Percentiles rank a stretch among this genome's conserved stretches.
Conservation (phyloP, 2,797 vertebrate genomes). For the Chelonia mydas region DNA sequence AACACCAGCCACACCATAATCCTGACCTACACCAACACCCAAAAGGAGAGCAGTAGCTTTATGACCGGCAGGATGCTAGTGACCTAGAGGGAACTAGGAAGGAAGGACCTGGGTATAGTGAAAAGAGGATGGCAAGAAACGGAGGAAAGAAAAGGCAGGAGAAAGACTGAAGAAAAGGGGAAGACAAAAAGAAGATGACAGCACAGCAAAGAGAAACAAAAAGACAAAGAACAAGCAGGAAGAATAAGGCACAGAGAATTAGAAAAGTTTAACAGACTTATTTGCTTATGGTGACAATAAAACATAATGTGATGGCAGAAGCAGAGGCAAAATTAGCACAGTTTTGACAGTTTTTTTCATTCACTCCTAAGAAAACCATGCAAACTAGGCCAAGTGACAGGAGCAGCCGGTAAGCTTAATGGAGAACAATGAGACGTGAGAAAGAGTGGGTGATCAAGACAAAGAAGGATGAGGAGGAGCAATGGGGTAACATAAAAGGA, state of each 20-base stretch:
- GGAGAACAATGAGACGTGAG: background rate
- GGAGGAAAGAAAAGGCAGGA: background rate
- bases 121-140: background rate
- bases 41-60: background rate
- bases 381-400: background rate
- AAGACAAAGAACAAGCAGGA: background rate
- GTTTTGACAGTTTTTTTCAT: background rate
- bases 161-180: background rate
- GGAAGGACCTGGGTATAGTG: background rate
- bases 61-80: fast-evolving
- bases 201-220: background rate
- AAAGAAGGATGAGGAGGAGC: background rate
- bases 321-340: background rate
- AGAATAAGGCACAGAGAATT: fast-evolving
- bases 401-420: fast-evolving
- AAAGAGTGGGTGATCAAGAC: background rate
- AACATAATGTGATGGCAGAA: background rate
- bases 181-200: fast-evolving
- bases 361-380: background rate
- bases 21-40: background rate
- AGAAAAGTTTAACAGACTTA: background rate
- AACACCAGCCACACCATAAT: too few relatives aligned
- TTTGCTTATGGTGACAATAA: background rate
- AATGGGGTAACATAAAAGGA: fast-evolving
- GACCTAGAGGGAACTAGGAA: background rate